phyloP scores from a whole-genome alignment of 2,113 vertebrate species.

The Pardalotus punctatus region DNA sequence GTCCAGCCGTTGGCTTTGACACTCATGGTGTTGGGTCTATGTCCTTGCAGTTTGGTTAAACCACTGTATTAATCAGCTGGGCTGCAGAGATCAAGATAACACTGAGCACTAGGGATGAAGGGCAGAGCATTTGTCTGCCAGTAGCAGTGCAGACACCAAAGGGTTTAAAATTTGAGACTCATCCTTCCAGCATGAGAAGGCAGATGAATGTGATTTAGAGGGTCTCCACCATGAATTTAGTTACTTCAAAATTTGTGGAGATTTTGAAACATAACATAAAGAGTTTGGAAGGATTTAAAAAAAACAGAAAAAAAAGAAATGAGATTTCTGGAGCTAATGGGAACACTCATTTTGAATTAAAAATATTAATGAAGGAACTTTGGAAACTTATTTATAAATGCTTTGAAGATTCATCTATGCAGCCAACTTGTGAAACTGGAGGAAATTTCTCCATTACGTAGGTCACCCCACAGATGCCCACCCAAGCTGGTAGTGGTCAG shows the following conservation, averaged over 20 bases:
- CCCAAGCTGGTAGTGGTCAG: neutral
- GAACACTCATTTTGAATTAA: neutral
- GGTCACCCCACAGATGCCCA: neutral
- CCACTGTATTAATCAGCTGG: neutral
- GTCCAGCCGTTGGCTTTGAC: neutral
- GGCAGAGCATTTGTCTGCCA: neutral
- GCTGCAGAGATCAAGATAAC: neutral
- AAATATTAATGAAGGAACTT: neutral
- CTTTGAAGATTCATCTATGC: neutral
- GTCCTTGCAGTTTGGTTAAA: neutral
- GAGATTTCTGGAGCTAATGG: neutral
- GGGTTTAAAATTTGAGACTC: neutral
- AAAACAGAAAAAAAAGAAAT: neutral
- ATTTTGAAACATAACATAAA: neutral
- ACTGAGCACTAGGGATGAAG: neutral
- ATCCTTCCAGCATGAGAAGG: neutral
- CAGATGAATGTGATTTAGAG: neutral
- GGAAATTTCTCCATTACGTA: neutral
- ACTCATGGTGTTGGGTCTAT: rapidly evolving
- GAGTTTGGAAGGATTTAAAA: neutral
- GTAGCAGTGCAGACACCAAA: neutral
- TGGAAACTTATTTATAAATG: neutral
- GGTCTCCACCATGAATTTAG: neutral
- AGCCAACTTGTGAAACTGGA: neutral
- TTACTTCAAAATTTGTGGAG: neutral